phyloP scores from a whole-genome alignment of 2,113 vertebrate genomes.

The Catharus minimus region DNA sequence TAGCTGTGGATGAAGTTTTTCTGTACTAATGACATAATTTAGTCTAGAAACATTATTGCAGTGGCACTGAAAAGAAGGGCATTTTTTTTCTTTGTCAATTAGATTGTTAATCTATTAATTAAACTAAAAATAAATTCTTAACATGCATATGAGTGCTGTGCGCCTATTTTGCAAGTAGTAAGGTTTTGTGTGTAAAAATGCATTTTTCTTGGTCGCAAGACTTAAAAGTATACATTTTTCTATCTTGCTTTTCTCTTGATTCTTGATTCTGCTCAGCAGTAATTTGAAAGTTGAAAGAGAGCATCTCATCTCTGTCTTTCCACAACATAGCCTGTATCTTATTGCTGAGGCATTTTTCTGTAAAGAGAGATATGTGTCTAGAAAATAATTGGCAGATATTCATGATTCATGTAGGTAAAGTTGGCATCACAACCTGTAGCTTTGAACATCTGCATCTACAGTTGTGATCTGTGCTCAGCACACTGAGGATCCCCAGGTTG shows the following conservation, averaged over 20 bases:
- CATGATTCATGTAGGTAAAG: neutral
- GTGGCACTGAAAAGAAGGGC: neutral
- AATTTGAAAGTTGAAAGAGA: neutral
- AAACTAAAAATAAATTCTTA: neutral
- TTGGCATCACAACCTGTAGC: neutral
- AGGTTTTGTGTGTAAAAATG: neutral
- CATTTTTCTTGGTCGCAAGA: neutral
- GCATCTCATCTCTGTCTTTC: neutral
- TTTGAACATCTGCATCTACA: neutral
- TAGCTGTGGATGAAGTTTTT: neutral
- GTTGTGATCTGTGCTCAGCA: rapidly evolving
- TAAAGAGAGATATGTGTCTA: neutral
- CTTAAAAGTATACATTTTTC: neutral
- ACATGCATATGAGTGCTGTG: neutral
- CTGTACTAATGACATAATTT: neutral
- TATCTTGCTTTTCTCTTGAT: neutral
- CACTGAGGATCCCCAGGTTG: neutral
- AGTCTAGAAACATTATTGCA: neutral
- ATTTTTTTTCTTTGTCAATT: neutral
- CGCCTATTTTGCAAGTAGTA: neutral
- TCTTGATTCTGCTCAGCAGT: neutral
- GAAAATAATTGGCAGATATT: neutral
- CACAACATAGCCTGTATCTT: neutral
- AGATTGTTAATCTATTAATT: neutral
- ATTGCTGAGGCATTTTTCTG: neutral